These are phyloP conservation scores for Centropus unirufus DNA, from an alignment of 2,113 vertebrate species.

Conservation along the genomic window DNA sequence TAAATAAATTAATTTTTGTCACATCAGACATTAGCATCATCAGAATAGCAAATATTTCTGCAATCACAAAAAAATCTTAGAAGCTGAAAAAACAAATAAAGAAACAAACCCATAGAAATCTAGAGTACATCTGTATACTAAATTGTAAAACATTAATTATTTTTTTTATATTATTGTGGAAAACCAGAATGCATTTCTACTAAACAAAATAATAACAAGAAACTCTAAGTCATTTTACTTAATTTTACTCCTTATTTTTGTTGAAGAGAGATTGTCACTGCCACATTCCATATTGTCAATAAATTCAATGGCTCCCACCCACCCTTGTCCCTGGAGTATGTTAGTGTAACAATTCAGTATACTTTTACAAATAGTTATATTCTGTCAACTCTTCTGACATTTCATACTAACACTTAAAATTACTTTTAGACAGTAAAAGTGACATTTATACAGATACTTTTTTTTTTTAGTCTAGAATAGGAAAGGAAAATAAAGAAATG, in stretches of 20 bases:
- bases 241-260: not conserved
- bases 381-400: constrained; percentile 64
- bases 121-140: constrained; percentile 13
- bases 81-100: not conserved
- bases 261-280: constrained; percentile 71
- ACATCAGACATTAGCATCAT: constrained; percentile 62
- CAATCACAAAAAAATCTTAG: constrained; percentile 27
- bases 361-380: constrained; percentile 64
- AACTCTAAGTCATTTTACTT: constrained; percentile 19
- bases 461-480: constrained; percentile 57
- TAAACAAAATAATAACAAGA: not conserved
- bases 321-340: constrained; percentile 16
- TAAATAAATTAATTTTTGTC: constrained; percentile 52
- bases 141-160: constrained; percentile 13
- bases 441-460: constrained; percentile 60
- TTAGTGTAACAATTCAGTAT: constrained; percentile 37
- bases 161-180: not conserved
- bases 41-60: constrained; percentile 45
- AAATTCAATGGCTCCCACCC: constrained; percentile 24
- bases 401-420: constrained; percentile 67
- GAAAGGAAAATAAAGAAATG: constrained; percentile 60
- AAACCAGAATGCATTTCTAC: not conserved
- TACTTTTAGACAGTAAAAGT: constrained; percentile 68
- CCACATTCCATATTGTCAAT: constrained; percentile 31
- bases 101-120: constrained; percentile 16